Evolutionary conservation across 2,888 invertebrate species (phyloP).

Genomic region (Diloba caeruleocephala): DNA sequence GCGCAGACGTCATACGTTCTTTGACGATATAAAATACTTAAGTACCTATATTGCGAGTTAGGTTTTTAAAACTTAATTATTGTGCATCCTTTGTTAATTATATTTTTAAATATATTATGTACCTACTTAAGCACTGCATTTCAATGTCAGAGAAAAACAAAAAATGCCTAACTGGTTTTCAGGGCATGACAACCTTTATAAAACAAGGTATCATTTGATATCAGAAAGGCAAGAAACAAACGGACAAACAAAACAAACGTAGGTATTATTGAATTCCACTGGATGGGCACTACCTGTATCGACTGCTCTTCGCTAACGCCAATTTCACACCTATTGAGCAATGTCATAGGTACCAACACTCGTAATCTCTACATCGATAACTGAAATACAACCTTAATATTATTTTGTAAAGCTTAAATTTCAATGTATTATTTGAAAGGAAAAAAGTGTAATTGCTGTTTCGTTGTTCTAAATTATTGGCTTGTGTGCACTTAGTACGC

Average conservation of each 20-base stretch:
- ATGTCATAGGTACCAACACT: constrained; percentile 63
- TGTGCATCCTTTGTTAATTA: constrained; percentile 28
- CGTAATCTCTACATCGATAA: constrained; percentile 42
- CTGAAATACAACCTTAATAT: constrained; percentile 48
- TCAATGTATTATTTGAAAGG: constrained; percentile 11
- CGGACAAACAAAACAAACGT: constrained; percentile 54
- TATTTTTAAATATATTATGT: not conserved
- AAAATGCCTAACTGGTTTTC: too few species aligned
- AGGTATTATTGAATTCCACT: constrained; percentile 63
- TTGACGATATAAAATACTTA: too few species aligned
- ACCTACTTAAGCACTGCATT: not conserved
- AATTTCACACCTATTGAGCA: constrained; percentile 78
- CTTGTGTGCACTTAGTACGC: constrained; percentile 54
- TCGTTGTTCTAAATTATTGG: constrained; percentile 60
- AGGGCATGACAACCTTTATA: too few species aligned
- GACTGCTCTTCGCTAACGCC: constrained; percentile 69
- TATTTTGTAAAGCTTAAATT: constrained; percentile 43
- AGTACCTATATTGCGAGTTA: too few species aligned
- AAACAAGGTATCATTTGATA: not conserved
- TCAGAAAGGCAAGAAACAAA: constrained; percentile 30
- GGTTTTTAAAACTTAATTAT: constrained; percentile 12
- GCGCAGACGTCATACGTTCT: constrained; percentile 20
- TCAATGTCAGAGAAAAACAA: too few species aligned
- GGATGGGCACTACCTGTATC: constrained; percentile 63
- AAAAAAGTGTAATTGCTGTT: constrained; percentile 52